Evolutionary conservation across 1,140 invertebrate species (phyloP).

Genomic region (Drepana arcuata): DNA sequence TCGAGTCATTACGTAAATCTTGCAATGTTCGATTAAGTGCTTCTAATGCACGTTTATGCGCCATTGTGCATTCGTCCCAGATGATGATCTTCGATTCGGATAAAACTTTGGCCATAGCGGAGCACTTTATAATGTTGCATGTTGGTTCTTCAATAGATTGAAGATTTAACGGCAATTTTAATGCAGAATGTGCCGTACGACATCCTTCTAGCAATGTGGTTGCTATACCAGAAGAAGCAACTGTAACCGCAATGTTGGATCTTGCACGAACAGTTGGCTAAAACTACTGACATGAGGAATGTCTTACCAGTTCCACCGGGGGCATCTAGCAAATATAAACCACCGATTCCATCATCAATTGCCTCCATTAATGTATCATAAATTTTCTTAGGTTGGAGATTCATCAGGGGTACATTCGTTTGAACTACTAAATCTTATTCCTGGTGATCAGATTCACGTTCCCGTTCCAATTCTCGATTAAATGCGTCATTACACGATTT

Average conservation of each 20-base stretch:
- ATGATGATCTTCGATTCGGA: conserved; percentile 1
- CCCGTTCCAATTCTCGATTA: no score
- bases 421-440: no score
- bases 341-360: not conserved
- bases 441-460: no score
- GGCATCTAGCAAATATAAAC: not conserved
- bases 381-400: not conserved
- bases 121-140: conserved; percentile 4
- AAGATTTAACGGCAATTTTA: conserved; percentile 5
- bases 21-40: conserved; percentile 41
- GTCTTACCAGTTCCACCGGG: not conserved
- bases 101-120: conserved; percentile 4
- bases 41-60: conserved; percentile 40
- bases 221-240: conserved; percentile 11
- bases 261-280: no score
- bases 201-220: conserved; percentile 9
- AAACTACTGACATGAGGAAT: not conserved
- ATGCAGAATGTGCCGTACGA: conserved; percentile 8
- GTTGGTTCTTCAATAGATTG: conserved; percentile 5
- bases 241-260: conserved; percentile 7
- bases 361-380: not conserved
- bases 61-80: conserved; percentile 6
- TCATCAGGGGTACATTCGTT: not conserved
- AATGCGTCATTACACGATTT: no score
- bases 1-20: conserved; percentile 22